Percentiles rank a stretch among this genome's conserved stretches.
phyloP scores from a whole-genome alignment of 2,888 invertebrate species.

The Drosophila diplacantha region DNA sequence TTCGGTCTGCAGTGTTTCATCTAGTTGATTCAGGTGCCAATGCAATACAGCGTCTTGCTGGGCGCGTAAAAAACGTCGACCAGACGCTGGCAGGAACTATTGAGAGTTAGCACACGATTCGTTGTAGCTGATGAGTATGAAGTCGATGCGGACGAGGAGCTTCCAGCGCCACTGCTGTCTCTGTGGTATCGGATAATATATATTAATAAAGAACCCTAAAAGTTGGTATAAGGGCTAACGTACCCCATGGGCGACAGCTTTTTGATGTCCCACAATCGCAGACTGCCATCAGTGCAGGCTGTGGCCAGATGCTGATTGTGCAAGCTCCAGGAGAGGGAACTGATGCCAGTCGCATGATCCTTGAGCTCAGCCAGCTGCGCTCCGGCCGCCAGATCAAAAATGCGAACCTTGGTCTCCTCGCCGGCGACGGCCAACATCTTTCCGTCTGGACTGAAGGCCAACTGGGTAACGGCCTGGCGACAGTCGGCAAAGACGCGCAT shows the following conservation, averaged over 20 bases:
- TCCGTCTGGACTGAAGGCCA: slow-evolving; percentile 92
- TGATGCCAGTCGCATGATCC: slow-evolving; percentile 80
- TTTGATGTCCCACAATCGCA: slow-evolving; percentile 82
- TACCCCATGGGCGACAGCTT: slow-evolving; percentile 69
- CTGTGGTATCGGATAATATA: slow-evolving; percentile 32
- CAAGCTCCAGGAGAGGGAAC: slow-evolving; percentile 81
- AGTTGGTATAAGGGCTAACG: background rate
- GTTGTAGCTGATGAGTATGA: slow-evolving; percentile 64
- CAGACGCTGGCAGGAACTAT: slow-evolving; percentile 73
- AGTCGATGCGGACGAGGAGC: slow-evolving; percentile 38
- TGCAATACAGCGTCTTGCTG: slow-evolving; percentile 71
- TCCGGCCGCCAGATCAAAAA: slow-evolving; percentile 84
- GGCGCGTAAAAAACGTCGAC: slow-evolving; percentile 73
- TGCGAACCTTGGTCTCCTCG: slow-evolving; percentile 82
- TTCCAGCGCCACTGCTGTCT: slow-evolving; percentile 45
- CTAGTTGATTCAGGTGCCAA: slow-evolving; percentile 62
- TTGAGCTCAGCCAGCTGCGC: slow-evolving; percentile 81
- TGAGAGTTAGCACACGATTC: slow-evolving; percentile 70
- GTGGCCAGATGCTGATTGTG: slow-evolving; percentile 83
- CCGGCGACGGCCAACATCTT: slow-evolving; percentile 90
- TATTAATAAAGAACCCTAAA: background rate
- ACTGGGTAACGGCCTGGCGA: slow-evolving; percentile 84
- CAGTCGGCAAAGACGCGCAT: slow-evolving; percentile 89
- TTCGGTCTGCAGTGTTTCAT: slow-evolving; percentile 11
- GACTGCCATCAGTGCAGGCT: slow-evolving; percentile 82